Evolutionary conservation across 2,113 vertebrate species (phyloP), one percentile per base, ranked within the genome.

Genomic region (Eira barbara): DNA sequence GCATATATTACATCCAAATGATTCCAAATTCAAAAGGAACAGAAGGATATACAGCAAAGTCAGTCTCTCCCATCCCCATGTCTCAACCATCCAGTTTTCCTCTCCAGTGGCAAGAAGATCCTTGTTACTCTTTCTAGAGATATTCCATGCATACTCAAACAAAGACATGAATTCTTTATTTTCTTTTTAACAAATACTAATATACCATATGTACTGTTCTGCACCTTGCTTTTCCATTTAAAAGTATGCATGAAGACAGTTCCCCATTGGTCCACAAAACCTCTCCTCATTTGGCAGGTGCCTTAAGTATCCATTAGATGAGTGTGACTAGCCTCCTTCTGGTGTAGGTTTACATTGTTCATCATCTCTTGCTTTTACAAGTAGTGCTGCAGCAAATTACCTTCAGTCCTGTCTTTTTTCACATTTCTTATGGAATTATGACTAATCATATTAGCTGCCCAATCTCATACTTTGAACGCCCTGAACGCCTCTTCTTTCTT

Each of bases 1-100:
- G n/a, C 36, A 67, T 47, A 15, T 36, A 55, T 25, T 45, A 61
- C 23, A 87, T 55, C 69, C 61, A 69, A 7, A 74, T 31, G n/a
- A 36, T 88, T 95, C 42, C 69, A 95, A 69, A 95, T 57, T 84
- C 63, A 78, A 91, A 97, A 67, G 42, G n/a, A 6, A 89, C 34
- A 71, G 7, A 88, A 65, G 18, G 47, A 86, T 31, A 31, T 25
- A 65, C 12, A 79, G 25, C 29, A 34, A 52, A 67, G 1, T 39
- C 65, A 23, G 4, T 45, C 27, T 61, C 15, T 36, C 45, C 15
- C 12, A 8, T 84, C 10, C 34, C 11, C 34, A 3, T 34, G 52
- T 81, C 81, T 47, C 42, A 86, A n/a, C 52, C 69, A 73, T 39
- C 20, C 18, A 31, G 11, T 29, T 91, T 86, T 92, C 14, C 45